Conservation (phyloP, 1,140 invertebrate genomes). For the Leptinotarsa lineolata region DNA sequence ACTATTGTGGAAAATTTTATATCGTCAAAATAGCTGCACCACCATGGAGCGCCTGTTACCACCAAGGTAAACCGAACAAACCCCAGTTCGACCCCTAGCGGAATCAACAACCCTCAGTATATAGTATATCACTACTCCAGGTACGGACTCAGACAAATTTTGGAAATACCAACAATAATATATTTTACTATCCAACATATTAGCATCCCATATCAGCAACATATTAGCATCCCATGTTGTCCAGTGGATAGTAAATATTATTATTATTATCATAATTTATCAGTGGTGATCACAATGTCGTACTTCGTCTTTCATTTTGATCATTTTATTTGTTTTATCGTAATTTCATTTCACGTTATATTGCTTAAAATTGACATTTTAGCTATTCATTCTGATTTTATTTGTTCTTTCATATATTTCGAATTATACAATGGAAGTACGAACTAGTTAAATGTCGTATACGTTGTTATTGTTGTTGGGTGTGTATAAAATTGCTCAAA, state of each 20-base stretch:
- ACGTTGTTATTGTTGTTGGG: too few species aligned
- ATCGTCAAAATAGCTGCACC: constrained; percentile 38
- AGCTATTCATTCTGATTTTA: too few species aligned
- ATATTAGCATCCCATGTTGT: background rate
- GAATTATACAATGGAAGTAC: too few species aligned
- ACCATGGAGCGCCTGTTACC: constrained; percentile 40
- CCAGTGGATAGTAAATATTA: background rate
- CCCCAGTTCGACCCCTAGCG: constrained; percentile 45
- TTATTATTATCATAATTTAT: background rate
- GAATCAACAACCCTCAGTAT: constrained; percentile 43
- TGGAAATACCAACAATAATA: constrained; percentile 12
- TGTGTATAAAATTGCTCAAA: too few species aligned
- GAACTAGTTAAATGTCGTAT: too few species aligned
- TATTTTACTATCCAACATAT: background rate
- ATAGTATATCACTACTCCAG: constrained; percentile 36
- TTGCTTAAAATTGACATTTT: too few species aligned
- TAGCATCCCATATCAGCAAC: background rate
- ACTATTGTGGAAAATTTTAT: constrained; percentile 29
- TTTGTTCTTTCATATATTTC: too few species aligned
- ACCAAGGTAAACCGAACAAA: constrained; percentile 51
- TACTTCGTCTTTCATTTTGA: too few species aligned
- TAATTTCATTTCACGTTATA: too few species aligned
- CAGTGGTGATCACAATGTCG: too few species aligned
- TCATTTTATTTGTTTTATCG: too few species aligned
- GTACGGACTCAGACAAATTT: constrained; percentile 19